Base-by-base conservation (phyloP, 2,113 vertebrate genomes). In the Tragelaphus buxtoni region DNA sequence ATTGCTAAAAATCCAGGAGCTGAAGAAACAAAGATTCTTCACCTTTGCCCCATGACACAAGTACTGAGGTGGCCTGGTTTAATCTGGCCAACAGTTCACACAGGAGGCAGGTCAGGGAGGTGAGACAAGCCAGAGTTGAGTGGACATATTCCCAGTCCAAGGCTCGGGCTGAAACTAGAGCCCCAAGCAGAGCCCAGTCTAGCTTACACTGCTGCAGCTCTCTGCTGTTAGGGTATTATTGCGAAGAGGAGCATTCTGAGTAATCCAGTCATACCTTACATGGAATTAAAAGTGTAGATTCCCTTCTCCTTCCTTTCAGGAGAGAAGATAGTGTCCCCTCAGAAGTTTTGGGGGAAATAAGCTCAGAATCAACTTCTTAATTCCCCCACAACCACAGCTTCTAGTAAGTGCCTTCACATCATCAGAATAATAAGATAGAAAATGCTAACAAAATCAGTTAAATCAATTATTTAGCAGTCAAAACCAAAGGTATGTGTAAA, bases 31-130 rank as follows among this genome's bases (percentile, higher is more conserved):
- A 72, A 12, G 35, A 20, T 39, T 30, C 6, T 51, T 76, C 24
- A 60, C 42, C 22, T 96, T 96, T 95, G 88, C 13, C 24, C 35
- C 35, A 80, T 80, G 53, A 91, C 9, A 92, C 32, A 97, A 79
- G 26, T 91, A 18, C 60, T 89, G n/a, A 83, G 60, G 32, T 93
- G 42, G n/a, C 32, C 49, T 91, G n/a, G 28, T 65, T 96, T 91
- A 72, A 22, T 8, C 32, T 72, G 74, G 49, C 35, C 14, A 51
- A 95, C 2, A 90, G 56, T 90, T 55, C 26, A 53, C 79, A 49
- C 30, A 91, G 39, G 47, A 96, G 63, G 56, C 32, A 96, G 24
- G 63, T 94, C 28, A 84, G 24, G 39, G 42, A 95, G 13, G 24
- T 47, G 22, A 20, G 16, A 72, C 28, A 24, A 95, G 39, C n/a